Evolutionary conservation across 2,797 vertebrate species (phyloP), one percentile per base, ranked within the genome.

Genomic region (Protosalanx chinensis): DNA sequence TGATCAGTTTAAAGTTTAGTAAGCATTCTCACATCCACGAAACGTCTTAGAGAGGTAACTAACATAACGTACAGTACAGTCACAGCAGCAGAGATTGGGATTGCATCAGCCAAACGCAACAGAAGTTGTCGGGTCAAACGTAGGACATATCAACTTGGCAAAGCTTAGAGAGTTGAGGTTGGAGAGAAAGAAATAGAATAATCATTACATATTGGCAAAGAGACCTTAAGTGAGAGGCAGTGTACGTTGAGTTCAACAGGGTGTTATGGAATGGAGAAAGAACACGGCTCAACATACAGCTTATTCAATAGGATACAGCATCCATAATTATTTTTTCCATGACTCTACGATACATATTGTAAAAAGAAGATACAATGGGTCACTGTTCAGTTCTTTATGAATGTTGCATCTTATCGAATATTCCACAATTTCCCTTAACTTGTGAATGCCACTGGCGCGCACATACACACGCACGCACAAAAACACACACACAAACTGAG

Each of bases 41-140:
- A 71, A 70, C 63, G 76, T 72, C 81, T 76, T 80, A 64, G 76
- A 84, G 91, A 92, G 91, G 92, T 92, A 91, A 91, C 81, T 77
- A 81, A 91, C 81, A 85, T 87, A 82, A 87, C 73, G 72, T 90
- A 90, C 87, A 91, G 89, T 90, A 90, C 87, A 88, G 77, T 82
- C 85, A 91, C 84, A 91, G 90, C 91, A 92, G 91, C 91, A 88
- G 81, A 89, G 76, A 86, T 68, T 72, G 81, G 77, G 73, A 70
- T 79, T 81, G 70, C 62, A 72, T 72, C 81, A 86, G 78, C 80
- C 71, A 70, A 65, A 85, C 71, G 72, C 76, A 80, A 87, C 72
- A 82, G 51, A 75, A 72, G 71, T 41, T 63, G 33, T 29, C 72
- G 6, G 53, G 27, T 29, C n/a, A 76, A 73, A 71, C 74, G 56